A percentile compares a stretch with the other conserved stretches of the same genome.
Conservation (phyloP, 2,888 invertebrate species). For the Microctonus hyperodae region DNA sequence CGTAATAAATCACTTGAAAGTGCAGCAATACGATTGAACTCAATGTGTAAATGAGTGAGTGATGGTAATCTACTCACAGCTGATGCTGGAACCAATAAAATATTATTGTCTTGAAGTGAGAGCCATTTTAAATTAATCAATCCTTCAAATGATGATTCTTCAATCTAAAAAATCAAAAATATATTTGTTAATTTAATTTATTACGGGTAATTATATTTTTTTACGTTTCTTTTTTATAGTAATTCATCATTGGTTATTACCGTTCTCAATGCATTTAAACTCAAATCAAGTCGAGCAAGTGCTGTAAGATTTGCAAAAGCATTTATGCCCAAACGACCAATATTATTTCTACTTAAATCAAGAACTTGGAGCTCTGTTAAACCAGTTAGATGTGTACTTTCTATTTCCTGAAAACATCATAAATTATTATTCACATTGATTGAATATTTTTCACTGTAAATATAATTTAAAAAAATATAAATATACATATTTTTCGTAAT, state of each 20-base stretch:
- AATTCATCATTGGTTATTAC: conserved; percentile 66
- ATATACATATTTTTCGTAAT: neutral
- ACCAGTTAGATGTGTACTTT: conserved; percentile 75
- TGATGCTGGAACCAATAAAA: conserved; percentile 83
- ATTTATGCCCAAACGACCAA: conserved; percentile 81
- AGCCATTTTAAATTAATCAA: conserved; percentile 78
- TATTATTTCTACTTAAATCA: conserved; percentile 84
- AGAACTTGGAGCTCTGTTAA: conserved; percentile 75
- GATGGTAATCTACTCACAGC: conserved; percentile 82
- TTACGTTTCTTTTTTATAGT: neutral
- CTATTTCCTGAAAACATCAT: conserved; percentile 72
- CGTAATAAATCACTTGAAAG: conserved; percentile 80
- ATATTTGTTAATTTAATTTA: neutral
- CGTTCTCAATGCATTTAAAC: conserved; percentile 85
- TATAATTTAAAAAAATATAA: neutral
- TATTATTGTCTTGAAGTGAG: conserved; percentile 86
- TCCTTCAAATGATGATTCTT: conserved; percentile 88
- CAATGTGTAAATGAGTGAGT: conserved; percentile 76
- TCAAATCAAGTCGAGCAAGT: conserved; percentile 79
- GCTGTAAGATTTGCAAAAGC: conserved; percentile 79
- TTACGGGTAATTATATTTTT: neutral
- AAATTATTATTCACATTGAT: conserved; percentile 8
- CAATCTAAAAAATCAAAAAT: conserved; percentile 69
- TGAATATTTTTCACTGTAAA: neutral
- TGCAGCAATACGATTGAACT: conserved; percentile 88